Conservation (phyloP, 1,140 invertebrate species). For the Pogonus chalceus region DNA sequence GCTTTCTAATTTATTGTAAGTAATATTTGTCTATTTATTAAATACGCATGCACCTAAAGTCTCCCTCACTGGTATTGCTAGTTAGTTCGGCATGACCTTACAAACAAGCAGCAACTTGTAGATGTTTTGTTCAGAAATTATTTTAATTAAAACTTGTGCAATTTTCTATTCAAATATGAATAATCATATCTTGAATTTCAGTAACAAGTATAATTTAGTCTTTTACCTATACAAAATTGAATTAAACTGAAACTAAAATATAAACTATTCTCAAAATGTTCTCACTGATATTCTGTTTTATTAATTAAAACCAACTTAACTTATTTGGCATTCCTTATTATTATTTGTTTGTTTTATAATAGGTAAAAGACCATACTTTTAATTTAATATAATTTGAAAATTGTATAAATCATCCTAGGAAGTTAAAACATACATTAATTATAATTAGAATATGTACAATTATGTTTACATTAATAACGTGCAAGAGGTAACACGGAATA, state of each 20-base stretch:
- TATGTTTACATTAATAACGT: background rate
- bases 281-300: background rate
- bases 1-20: background rate
- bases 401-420: too few relatives aligned
- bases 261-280: background rate
- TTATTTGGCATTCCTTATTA: background rate
- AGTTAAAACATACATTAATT: background rate
- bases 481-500: slow-evolving; percentile 1
- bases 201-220: background rate
- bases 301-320: background rate
- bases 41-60: background rate
- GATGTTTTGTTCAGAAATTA: background rate
- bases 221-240: background rate
- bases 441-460: background rate
- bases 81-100: background rate
- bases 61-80: background rate
- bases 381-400: background rate
- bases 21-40: background rate
- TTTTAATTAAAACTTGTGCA: background rate
- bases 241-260: too few relatives aligned
- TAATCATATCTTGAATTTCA: background rate
- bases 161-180: background rate
- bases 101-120: background rate
- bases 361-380: background rate
- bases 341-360: background rate